Conservation (phyloP, 2,888 invertebrate genomes). For the Drosophila helvetica region DNA sequence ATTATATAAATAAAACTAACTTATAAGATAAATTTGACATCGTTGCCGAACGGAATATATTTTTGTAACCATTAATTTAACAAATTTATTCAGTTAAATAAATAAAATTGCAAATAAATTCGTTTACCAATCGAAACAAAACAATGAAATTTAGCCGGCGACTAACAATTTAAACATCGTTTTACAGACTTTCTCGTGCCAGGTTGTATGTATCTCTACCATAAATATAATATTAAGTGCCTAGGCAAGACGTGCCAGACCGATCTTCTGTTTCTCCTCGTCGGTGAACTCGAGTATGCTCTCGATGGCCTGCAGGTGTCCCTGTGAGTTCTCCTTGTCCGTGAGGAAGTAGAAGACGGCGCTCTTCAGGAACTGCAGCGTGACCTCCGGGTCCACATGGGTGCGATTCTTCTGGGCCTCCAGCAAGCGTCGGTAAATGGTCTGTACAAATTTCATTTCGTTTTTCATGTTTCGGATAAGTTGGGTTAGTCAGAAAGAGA, state of each 20-base stretch:
- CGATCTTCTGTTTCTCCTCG: conserved; percentile 91
- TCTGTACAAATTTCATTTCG: conserved; percentile 84
- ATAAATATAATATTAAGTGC: conserved; percentile 35
- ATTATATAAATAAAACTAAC: conserved; percentile 47
- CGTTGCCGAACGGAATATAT: conserved; percentile 19
- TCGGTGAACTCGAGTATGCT: conserved; percentile 95
- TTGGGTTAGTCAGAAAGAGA: conserved; percentile 40
- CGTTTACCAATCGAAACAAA: conserved; percentile 50
- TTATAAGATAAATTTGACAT: conserved; percentile 55
- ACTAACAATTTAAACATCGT: conserved; percentile 69
- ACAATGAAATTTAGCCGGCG: conserved; percentile 64
- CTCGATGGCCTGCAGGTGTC: conserved; percentile 94
- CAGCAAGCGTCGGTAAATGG: conserved; percentile 93
- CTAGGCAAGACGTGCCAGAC: conserved; percentile 86
- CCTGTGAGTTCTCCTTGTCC: conserved; percentile 94
- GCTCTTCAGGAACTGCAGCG: conserved; percentile 95
- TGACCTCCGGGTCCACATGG: conserved; percentile 94
- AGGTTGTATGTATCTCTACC: conserved; percentile 24
- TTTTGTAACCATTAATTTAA: conserved; percentile 52
- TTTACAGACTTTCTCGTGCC: conserved; percentile 45
- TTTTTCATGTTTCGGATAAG: conserved; percentile 15
- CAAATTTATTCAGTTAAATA: conserved; percentile 78
- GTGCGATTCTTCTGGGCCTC: conserved; percentile 90
- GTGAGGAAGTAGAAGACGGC: conserved; percentile 96
- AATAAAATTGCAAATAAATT: conserved; percentile 79